phyloP scores from a whole-genome alignment of 2,888 invertebrate species.

The Catocala fraxini region DNA sequence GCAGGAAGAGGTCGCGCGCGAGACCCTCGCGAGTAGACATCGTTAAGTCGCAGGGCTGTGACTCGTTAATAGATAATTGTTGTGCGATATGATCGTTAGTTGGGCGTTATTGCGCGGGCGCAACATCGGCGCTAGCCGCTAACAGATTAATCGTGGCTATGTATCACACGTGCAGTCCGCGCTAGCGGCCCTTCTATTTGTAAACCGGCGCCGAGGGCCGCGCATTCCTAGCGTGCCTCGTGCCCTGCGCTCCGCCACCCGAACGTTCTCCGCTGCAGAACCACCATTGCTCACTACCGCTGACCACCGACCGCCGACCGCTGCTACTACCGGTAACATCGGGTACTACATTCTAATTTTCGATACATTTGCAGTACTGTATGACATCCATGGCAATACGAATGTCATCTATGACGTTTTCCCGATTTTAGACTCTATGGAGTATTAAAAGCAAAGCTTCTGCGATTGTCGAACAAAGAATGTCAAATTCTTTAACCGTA shows the following conservation, averaged over 20 bases:
- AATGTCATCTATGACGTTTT: conserved; percentile 28
- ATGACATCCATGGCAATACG: conserved; percentile 49
- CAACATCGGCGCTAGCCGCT: conserved; percentile 78
- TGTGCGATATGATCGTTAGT: conserved; percentile 60
- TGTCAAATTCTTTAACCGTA: conserved; percentile 61
- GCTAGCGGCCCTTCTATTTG: conserved; percentile 86
- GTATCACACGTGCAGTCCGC: conserved; percentile 84
- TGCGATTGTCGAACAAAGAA: conserved; percentile 70
- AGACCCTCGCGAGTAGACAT: conserved; percentile 29
- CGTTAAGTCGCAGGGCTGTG: conserved; percentile 39
- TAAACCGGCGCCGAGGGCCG: conserved; percentile 86
- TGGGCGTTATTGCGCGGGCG: conserved; percentile 56
- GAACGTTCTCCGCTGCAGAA: conserved; percentile 53
- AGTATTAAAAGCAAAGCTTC: conserved; percentile 67
- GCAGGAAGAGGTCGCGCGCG: conserved; percentile 43
- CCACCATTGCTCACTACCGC: conserved; percentile 55
- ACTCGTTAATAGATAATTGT: conserved; percentile 57
- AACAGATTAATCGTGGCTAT: conserved; percentile 83
- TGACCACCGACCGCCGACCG: conserved; percentile 40
- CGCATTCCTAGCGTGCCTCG: conserved; percentile 78
- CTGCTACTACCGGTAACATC: conserved; percentile 65
- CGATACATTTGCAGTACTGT: conserved; percentile 64
- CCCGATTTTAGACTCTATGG: conserved; percentile 59
- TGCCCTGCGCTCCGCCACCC: conserved; percentile 72
- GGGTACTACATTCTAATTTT: conserved; percentile 53